phyloP scores from a whole-genome alignment of 2,888 invertebrate genomes.

The Synergus gifuensis region DNA sequence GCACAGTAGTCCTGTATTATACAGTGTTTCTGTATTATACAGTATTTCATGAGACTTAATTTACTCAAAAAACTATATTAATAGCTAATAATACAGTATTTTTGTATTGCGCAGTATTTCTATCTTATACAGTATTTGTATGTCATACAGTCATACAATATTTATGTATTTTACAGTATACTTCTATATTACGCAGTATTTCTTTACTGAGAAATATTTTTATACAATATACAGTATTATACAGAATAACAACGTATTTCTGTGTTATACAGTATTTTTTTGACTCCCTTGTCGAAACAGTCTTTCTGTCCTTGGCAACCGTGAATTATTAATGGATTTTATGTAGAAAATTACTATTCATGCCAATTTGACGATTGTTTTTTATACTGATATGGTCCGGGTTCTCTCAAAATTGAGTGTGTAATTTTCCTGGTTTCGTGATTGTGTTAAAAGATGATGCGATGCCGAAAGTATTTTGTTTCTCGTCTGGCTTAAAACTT shows the following conservation, averaged over 20 bases:
- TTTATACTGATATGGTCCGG: neutral
- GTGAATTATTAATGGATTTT: neutral
- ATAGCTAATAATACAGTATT: too few relatives aligned
- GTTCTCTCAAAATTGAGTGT: neutral
- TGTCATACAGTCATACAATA: too few relatives aligned
- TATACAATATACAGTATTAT: too few relatives aligned
- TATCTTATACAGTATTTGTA: too few relatives aligned
- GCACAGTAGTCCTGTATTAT: neutral
- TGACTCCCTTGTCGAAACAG: neutral
- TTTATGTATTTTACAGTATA: too few relatives aligned
- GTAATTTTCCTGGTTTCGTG: neutral
- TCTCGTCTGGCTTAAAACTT: conserved; percentile 4
- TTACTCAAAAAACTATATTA: too few relatives aligned
- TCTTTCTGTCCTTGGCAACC: neutral
- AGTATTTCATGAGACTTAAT: too few relatives aligned
- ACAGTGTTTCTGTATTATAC: neutral
- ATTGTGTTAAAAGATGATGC: conserved; percentile 11
- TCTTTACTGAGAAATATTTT: too few relatives aligned
- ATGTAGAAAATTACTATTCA: neutral
- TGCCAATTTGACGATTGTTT: neutral
- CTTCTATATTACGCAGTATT: too few relatives aligned
- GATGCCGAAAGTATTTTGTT: conserved; percentile 30
- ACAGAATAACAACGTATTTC: neutral
- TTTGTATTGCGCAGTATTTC: too few relatives aligned
- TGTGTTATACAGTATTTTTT: neutral